Base-by-base conservation (phyloP, 1,140 invertebrate species). In the Listronotus bonariensis region DNA sequence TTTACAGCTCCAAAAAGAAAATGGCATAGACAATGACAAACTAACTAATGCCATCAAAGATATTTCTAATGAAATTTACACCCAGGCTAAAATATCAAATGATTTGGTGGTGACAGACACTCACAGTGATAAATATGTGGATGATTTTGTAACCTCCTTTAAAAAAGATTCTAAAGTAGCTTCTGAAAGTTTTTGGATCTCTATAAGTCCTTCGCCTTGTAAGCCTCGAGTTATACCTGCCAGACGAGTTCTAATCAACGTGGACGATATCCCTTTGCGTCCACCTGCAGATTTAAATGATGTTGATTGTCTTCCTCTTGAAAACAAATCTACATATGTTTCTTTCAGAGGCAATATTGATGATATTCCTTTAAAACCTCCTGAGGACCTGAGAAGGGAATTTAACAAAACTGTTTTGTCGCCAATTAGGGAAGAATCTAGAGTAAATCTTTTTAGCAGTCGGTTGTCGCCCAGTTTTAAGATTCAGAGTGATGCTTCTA, bases 251-350 rank as follows among this genome's bases (percentile, higher is more conserved):
- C 31, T 71, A 10, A 49, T 75, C 2, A 76, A 78, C 64, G 60
- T 75, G 1, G 76, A 78, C 64, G 75, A 77, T 41, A 76, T 76
- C 34, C 72, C 75, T 32, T 66, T 76, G 32, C 68, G 54, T 63
- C 71, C 71, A 15, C 74, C 76, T 9, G 38, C 56, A 41, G 70
- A 72, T 69, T 64, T 71, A 15, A 46, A 36, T 52, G 8, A 18
- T 8, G 41, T 15, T 15, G 41, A 4, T 18, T 43, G 41, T 43
- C 1, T n/a, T 43, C 1, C 41, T 7, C n/a, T 15, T 7, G 3
- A 7, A 1, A 8, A 15, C 1, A 0, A 1, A 43, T 7, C 7
- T 11, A 15, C 12, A 4, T 43, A 36, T 12, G 8, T 8, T 36
- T 12, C 34, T 9, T 36, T 36, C 8, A 8, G 1, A 1, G 34